Evolutionary conservation across 2,888 invertebrate genomes (phyloP), one percentile per base, ranked within the genome.

Genomic region (Xestoiulus laeticollis): DNA sequence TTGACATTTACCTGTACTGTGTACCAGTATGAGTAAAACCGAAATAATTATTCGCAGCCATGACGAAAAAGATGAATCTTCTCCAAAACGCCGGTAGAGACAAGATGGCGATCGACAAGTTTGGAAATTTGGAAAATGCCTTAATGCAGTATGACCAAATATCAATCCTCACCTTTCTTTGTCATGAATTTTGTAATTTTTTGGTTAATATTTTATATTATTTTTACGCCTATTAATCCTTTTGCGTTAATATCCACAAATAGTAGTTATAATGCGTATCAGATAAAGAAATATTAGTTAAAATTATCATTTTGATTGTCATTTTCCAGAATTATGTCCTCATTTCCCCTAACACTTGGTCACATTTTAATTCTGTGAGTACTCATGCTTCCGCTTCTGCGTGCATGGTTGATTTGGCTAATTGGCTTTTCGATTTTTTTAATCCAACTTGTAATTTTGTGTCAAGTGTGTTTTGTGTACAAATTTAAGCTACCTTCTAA

Each of bases 21-120:
- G 97, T 96, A 92, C 97, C 96, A 92, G 96, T 96, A 93, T 97
- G 97, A 91, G 96, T 96, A 94, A 97, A 97, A 92, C 97, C 97
- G 93, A 97, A 97, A 94, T 97, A 97, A 94, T 97, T 97, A 94
- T 97, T 97, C 93, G 96, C 95, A 93, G 96, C 96, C 96, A 96
- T 95, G 59, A 59, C 22, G 38, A 30, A 38, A 43, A 43, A 1
- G n/a, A 22, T 26, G 12, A 3, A 26, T 26, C 1, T 3, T 26
- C 83, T 16, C 53, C 83, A 26, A 33, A 33, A 30, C 33, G 83
- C 83, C 83, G 83, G 83, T 33, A 83, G 22, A 83, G 33, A 33
- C 83, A 83, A 83, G 30, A 83, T 83, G 83, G 83, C 83, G 32
- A 83, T 53, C 53, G 53, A 53, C 2, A 53, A 16, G 53, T 19